These are phyloP conservation scores for Eciton burchellii DNA, from an alignment of 1,140 invertebrate genomes.

Conservation along the genomic window DNA sequence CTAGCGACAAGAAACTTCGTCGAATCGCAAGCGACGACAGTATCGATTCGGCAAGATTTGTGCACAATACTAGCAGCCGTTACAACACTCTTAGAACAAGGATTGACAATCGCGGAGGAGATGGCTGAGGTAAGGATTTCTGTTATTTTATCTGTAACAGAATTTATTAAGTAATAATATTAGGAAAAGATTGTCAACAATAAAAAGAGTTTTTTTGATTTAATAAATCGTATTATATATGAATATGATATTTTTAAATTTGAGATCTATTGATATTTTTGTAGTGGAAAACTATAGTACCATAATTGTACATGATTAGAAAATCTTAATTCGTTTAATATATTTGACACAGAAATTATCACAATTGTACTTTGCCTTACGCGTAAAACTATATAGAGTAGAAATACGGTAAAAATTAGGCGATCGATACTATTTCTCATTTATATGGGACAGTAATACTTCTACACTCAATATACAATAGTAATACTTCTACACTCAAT, in stretches of 20 bases:
- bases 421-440: neutral
- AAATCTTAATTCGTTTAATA: too few species aligned
- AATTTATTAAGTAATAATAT: neutral
- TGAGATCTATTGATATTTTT: neutral
- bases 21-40: constrained; percentile 67
- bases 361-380: neutral
- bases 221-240: neutral
- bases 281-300: too few species aligned
- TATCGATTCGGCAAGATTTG: constrained; percentile 53
- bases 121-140: constrained; percentile 12
- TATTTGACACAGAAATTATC: neutral
- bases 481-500: neutral
- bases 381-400: neutral
- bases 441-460: neutral
- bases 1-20: constrained; percentile 65
- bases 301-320: too few species aligned
- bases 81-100: constrained; percentile 8
- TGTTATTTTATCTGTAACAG: neutral
- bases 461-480: neutral
- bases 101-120: constrained; percentile 30
- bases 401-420: neutral
- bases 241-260: too few species aligned
- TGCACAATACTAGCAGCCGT: constrained; percentile 14
- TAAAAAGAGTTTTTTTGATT: neutral
- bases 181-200: neutral